Conservation (phyloP, 2,888 invertebrate species). For the Dioctria rufipes region DNA sequence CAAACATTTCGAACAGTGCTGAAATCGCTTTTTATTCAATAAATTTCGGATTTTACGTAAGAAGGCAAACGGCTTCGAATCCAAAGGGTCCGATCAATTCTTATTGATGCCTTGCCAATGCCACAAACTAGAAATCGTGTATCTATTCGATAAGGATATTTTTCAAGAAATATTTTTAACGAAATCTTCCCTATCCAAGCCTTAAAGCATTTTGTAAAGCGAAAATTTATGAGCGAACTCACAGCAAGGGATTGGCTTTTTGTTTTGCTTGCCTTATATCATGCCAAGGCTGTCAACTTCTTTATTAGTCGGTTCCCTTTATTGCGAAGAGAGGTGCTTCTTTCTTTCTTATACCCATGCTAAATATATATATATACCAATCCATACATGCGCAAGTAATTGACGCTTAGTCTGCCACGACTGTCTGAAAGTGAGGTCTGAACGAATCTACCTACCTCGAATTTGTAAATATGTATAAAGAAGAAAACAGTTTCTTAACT, state of each 20-base stretch:
- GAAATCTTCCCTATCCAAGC: slow-evolving; percentile 3
- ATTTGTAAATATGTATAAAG: too few relatives aligned
- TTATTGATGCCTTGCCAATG: not conserved
- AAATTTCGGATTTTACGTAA: slow-evolving; percentile 30
- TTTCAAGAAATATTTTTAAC: slow-evolving; percentile 24
- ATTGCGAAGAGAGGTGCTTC: not conserved
- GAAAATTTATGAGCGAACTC: slow-evolving; percentile 21
- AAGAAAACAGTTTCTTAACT: too few relatives aligned
- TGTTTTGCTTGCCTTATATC: slow-evolving; percentile 18
- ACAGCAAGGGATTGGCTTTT: slow-evolving; percentile 15
- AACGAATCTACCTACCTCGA: slow-evolving; percentile 4
- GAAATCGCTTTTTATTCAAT: not conserved
- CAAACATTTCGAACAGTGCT: slow-evolving; percentile 1
- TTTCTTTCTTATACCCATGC: not conserved
- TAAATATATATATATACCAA: too few relatives aligned
- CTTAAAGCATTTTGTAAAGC: slow-evolving; percentile 19
- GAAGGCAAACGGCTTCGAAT: slow-evolving; percentile 4
- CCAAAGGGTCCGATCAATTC: slow-evolving; percentile 10
- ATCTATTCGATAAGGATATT: slow-evolving; percentile 25
- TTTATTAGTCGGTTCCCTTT: not conserved
- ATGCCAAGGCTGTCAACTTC: not conserved
- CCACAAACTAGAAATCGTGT: not conserved
- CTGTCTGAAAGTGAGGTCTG: slow-evolving; percentile 21
- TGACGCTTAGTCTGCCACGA: slow-evolving; percentile 5
- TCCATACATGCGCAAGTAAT: not conserved